Base-by-base conservation (phyloP, 92 coral and sea anemone genomes). In the Paragorgia papillata region DNA sequence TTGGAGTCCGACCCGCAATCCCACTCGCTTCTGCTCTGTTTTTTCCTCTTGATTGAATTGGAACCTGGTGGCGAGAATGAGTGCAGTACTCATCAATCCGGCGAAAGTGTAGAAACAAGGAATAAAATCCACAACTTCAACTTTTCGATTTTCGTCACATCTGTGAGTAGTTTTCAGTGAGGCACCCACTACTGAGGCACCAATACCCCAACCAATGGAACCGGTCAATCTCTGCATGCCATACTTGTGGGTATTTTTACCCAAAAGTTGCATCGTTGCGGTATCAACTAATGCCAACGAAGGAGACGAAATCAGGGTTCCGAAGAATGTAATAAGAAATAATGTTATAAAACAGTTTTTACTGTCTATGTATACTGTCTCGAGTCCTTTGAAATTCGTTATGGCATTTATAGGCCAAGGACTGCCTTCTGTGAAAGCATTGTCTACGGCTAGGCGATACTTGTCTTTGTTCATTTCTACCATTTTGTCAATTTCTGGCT, bases 141-240 rank as follows among this genome's bases (percentile, higher is more conserved):
- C 91, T 80, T 87, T 89, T 69, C 81, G 91, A 59, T 87, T 88
- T 35, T 91, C 75, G 50, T 91, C 88, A 62, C 98, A 94, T 48
- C 82, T 91, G 71, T 94, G 92, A 13, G 98, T 94, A 15, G 97
- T 94, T 58, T 80, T 85, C 18, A 94, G 76, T 20, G 98, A 91
- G 8, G 98, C 98, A n/a, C 98, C 98, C 20, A 94, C 98, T 0
- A 94, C 95, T 29, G 92, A 94, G 2, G 98, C 98, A 28, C 98
- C 98, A 5, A 94, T 85, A n/a, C 98, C 98, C 98, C 98, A 94
- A 18, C 98, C 98, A 35, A 94, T 86, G n/a, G 98, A 94, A 69
- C 98, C 98, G 56, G 98, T 94, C 61, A 94, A 83, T 66, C 98
- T 88, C 63, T 94, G 98, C 97, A 91, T 94, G 46, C 98, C 98